These are phyloP conservation scores for Falcunculus frontatus DNA, from an alignment of 2,113 vertebrate genomes.

Conservation along the genomic window DNA sequence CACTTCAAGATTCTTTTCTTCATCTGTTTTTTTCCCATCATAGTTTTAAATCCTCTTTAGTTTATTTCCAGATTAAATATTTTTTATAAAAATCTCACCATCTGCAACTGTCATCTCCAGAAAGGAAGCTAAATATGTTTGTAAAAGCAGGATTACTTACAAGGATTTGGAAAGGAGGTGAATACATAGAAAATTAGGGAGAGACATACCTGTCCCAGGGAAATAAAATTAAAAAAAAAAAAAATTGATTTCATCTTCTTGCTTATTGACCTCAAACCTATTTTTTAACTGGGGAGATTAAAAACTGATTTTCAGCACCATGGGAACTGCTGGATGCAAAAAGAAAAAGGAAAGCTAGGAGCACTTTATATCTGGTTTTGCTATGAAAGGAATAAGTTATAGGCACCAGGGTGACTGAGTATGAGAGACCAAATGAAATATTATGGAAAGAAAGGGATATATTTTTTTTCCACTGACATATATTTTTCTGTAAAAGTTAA, in stretches of 20 bases:
- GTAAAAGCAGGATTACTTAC: slow-evolving; percentile 11
- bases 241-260: background rate
- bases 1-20: background rate
- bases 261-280: background rate
- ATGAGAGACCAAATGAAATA: background rate
- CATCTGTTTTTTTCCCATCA: background rate
- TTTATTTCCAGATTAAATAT: slow-evolving; percentile 53
- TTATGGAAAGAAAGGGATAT: background rate
- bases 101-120: slow-evolving; percentile 19
- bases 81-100: slow-evolving; percentile 36
- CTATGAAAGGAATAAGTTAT: background rate
- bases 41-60: slow-evolving; percentile 29
- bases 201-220: background rate
- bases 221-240: background rate
- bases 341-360: background rate
- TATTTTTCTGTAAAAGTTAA: background rate
- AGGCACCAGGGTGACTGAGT: background rate
- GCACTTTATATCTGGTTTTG: background rate
- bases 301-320: slow-evolving; percentile 5
- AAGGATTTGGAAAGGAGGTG: background rate
- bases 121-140: slow-evolving; percentile 19
- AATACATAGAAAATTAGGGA: background rate
- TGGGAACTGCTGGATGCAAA: background rate
- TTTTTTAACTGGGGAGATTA: slow-evolving; percentile 28
- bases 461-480: background rate